phyloP scores from a whole-genome alignment of 2,113 vertebrate genomes.

The Tonatia bakeri region DNA sequence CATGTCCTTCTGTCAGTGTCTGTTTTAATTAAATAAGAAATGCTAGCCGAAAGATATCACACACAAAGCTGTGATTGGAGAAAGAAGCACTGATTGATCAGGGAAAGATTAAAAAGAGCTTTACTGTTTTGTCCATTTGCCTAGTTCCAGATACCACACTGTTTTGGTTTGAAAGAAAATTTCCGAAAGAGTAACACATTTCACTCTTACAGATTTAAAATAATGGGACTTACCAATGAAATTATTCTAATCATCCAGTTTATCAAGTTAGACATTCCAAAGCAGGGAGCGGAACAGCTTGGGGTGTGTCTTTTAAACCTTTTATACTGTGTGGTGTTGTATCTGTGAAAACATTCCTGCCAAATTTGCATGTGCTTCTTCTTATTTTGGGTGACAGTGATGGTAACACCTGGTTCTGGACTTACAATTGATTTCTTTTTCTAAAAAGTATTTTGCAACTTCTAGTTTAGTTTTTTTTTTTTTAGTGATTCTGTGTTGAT shows the following conservation, averaged over 20 bases:
- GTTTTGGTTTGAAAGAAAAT: constrained; percentile 78
- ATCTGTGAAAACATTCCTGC: constrained; percentile 55
- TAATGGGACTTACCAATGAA: constrained; percentile 76
- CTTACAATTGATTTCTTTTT: background rate
- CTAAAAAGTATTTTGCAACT: constrained; percentile 44
- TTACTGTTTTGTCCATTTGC: constrained; percentile 88
- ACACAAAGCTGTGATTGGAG: constrained; percentile 86
- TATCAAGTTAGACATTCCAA: constrained; percentile 73
- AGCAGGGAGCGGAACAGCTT: constrained; percentile 60
- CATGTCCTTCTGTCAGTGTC: constrained; percentile 94
- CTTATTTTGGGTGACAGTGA: constrained; percentile 48
- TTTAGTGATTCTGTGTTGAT: background rate
- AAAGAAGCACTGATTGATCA: constrained; percentile 85
- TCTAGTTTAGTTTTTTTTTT: background rate
- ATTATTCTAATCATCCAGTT: constrained; percentile 74
- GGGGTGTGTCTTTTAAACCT: constrained; percentile 63
- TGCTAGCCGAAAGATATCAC: constrained; percentile 86
- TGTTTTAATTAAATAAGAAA: constrained; percentile 97
- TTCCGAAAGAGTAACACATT: constrained; percentile 74
- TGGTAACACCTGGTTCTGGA: constrained; percentile 26
- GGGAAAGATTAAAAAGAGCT: constrained; percentile 91
- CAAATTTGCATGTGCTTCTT: constrained; percentile 21
- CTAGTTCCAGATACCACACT: constrained; percentile 80
- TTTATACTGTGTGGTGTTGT: constrained; percentile 48
- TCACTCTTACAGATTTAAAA: constrained; percentile 73